These are phyloP conservation scores for Serripes groenlandicus DNA, from an alignment of 2,888 invertebrate genomes.

Conservation along the genomic window DNA sequence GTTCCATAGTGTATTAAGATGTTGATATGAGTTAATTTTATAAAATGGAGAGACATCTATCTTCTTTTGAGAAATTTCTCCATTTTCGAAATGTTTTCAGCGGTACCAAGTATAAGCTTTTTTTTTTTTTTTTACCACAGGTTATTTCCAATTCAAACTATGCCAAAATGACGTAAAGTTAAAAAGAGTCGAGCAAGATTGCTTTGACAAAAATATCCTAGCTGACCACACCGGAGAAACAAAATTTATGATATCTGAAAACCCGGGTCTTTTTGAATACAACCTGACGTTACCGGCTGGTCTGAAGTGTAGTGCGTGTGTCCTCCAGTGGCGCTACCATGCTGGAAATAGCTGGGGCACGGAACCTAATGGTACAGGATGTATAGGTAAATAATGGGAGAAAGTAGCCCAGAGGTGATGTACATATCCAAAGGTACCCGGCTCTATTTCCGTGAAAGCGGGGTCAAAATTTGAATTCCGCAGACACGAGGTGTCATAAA, in stretches of 20 bases:
- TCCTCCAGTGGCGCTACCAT: conserved; percentile 95
- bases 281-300: conserved; percentile 89
- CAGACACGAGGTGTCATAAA: background rate
- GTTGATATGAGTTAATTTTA: too few species aligned
- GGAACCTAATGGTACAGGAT: conserved; percentile 21
- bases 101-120: too few species aligned
- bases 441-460: background rate
- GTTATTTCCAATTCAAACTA: conserved; percentile 55
- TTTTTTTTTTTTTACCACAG: too few species aligned
- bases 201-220: conserved; percentile 75
- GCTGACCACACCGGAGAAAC: conserved; percentile 36
- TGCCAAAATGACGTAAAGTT: conserved; percentile 44
- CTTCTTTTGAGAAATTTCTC: too few species aligned
- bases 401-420: too few species aligned
- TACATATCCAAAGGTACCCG: background rate
- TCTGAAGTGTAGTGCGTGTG: conserved; percentile 93
- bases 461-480: background rate
- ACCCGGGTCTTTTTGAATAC: conserved; percentile 13
- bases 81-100: too few species aligned
- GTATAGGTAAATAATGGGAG: conserved; percentile 40
- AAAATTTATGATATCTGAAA: conserved; percentile 40
- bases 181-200: conserved; percentile 73
- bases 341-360: conserved; percentile 88
- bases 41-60: too few species aligned
- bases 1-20: too few species aligned